These are phyloP conservation scores for Coregonus ussuriensis DNA, from an alignment of 2,797 vertebrate species.

Conservation along the genomic window DNA sequence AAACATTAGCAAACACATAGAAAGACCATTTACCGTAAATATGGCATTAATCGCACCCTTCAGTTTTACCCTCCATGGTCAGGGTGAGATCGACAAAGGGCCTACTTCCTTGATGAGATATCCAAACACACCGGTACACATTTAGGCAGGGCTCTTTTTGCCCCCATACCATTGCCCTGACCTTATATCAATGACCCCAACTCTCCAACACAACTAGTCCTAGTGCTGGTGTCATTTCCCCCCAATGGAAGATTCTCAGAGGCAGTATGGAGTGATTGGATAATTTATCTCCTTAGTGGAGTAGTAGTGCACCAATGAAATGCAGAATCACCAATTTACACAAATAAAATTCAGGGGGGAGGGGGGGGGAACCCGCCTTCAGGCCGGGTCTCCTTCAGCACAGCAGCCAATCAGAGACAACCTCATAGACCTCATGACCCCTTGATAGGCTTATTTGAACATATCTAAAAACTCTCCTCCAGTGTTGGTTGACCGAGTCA, in stretches of 20 bases:
- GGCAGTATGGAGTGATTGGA: constrained; percentile 55
- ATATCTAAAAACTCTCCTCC: background rate
- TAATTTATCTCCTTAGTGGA: constrained; percentile 17
- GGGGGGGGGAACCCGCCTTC: background rate
- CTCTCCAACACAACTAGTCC: constrained; percentile 1
- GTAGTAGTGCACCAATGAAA: background rate
- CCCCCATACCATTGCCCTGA: background rate
- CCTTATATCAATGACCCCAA: constrained; percentile 21
- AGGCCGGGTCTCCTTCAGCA: too few species aligned
- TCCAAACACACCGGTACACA: constrained; percentile 28
- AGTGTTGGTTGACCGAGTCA: background rate
- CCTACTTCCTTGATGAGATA: constrained; percentile 37
- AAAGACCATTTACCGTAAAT: constrained; percentile 37
- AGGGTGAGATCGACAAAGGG: constrained; percentile 4
- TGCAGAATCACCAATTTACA: constrained; percentile 1
- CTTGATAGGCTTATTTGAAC: background rate
- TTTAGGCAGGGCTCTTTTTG: constrained; percentile 6
- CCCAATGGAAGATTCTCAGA: constrained; percentile 63
- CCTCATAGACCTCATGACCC: background rate
- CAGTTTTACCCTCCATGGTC: background rate
- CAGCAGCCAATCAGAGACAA: constrained; percentile 24
- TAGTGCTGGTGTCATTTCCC: constrained; percentile 3
- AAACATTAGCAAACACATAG: constrained; percentile 71
- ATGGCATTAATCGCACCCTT: constrained; percentile 29
- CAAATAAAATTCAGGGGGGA: background rate